Evolutionary conservation across 2,888 invertebrate genomes (phyloP).

Genomic region (Caenorhabditis uteleia): DNA sequence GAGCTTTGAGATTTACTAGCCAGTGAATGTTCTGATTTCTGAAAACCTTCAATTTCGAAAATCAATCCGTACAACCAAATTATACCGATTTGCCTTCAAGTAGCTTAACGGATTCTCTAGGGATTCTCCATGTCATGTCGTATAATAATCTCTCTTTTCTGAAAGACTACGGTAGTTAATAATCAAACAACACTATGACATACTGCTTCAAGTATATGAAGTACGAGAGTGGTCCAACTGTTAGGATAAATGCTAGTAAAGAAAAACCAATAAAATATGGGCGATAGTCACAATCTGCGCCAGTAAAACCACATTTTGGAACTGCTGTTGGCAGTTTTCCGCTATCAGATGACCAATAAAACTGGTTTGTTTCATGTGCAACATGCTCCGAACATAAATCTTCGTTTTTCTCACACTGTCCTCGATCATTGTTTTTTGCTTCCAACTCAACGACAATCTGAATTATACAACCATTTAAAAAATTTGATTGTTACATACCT

Average conservation of each 20-base stretch:
- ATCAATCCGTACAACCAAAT: background rate
- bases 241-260: slow-evolving; percentile 45
- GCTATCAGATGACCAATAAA: slow-evolving; percentile 59
- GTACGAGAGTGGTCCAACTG: slow-evolving; percentile 56
- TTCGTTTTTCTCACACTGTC: slow-evolving; percentile 56
- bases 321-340: slow-evolving; percentile 60
- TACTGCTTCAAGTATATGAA: slow-evolving; percentile 67
- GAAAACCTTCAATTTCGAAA: too few species aligned
- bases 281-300: slow-evolving; percentile 62
- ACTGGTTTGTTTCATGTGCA: slow-evolving; percentile 63
- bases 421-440: slow-evolving; percentile 59
- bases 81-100: slow-evolving; percentile 40
- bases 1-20: slow-evolving; percentile 56
- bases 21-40: slow-evolving; percentile 62
- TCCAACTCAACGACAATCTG: slow-evolving; percentile 66
- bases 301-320: slow-evolving; percentile 65
- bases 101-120: slow-evolving; percentile 53
- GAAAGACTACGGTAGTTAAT: background rate
- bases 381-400: slow-evolving; percentile 68
- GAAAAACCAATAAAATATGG: slow-evolving; percentile 52
- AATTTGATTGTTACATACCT: too few species aligned
- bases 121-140: slow-evolving; percentile 69
- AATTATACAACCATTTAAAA: slow-evolving; percentile 1
- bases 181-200: background rate
- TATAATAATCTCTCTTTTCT: slow-evolving; percentile 65